Conservation (phyloP, 64 coral and sea anemone genomes). For the Acropora yongei region DNA sequence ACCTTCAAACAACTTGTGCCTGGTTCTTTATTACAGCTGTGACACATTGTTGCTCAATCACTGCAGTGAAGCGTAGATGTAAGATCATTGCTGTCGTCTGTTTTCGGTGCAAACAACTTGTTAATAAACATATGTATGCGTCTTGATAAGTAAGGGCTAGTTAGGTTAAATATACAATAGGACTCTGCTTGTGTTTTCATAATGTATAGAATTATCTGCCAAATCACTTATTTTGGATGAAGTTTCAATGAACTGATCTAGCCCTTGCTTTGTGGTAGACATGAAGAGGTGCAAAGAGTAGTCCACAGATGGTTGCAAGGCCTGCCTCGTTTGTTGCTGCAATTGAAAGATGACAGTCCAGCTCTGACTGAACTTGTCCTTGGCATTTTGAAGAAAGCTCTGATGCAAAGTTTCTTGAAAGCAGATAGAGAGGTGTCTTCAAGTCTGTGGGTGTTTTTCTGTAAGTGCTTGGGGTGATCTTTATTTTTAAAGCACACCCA, state of each 20-base stretch:
- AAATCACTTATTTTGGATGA: not conserved
- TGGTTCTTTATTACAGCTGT: no score
- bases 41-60: no score
- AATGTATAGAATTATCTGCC: no score
- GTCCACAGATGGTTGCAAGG: slow-evolving; percentile 66
- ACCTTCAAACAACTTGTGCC: no score
- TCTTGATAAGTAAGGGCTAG: no score
- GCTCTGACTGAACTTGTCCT: slow-evolving; percentile 62
- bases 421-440: not conserved
- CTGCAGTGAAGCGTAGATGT: no score
- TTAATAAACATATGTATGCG: no score
- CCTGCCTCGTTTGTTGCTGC: slow-evolving; percentile 65
- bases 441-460: slow-evolving; percentile 52
- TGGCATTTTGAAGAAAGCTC: slow-evolving; percentile 41
- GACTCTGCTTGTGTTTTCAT: no score
- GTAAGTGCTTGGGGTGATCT: slow-evolving; percentile 27
- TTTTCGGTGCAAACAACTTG: no score
- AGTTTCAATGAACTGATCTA: not conserved
- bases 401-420: slow-evolving; percentile 35
- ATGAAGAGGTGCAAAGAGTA: not conserved
- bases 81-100: no score
- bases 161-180: no score
- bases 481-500: not conserved
- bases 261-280: not conserved
- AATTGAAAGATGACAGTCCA: slow-evolving; percentile 49